Conservation (phyloP, 2,797 vertebrate species). For the Poecilia velifera region DNA sequence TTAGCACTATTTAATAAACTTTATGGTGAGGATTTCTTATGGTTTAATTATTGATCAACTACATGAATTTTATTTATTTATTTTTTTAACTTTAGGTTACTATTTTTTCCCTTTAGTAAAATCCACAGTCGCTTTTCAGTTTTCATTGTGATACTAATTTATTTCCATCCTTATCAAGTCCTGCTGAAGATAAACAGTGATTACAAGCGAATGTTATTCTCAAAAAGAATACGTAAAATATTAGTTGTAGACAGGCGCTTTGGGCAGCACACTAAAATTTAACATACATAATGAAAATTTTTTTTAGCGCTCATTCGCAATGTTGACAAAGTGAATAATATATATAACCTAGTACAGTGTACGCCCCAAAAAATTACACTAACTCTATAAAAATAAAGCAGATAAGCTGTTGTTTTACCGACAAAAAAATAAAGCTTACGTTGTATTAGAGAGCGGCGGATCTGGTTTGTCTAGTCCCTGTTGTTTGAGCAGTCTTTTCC, state of each 20-base stretch:
- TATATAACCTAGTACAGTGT: not conserved
- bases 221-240: not conserved
- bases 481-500: too few relatives aligned
- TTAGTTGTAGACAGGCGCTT: not conserved
- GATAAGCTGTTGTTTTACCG: not conserved
- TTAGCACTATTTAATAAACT: not conserved
- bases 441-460: not conserved
- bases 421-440: constrained; percentile 1
- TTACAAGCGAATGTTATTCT: not conserved
- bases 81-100: not conserved
- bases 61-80: not conserved
- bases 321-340: not conserved
- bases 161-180: not conserved
- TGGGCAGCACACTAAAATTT: not conserved
- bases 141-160: not conserved
- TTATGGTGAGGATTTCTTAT: not conserved
- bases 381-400: not conserved
- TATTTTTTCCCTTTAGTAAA: not conserved
- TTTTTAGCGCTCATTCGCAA: not conserved
- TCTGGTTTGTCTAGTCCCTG: constrained; percentile 1
- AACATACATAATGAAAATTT: not conserved
- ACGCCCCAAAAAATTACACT: not conserved
- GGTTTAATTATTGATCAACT: not conserved
- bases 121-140: not conserved
- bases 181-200: not conserved